Conservation (phyloP, 2,113 vertebrate species). For the Grammatotria lemairii region DNA sequence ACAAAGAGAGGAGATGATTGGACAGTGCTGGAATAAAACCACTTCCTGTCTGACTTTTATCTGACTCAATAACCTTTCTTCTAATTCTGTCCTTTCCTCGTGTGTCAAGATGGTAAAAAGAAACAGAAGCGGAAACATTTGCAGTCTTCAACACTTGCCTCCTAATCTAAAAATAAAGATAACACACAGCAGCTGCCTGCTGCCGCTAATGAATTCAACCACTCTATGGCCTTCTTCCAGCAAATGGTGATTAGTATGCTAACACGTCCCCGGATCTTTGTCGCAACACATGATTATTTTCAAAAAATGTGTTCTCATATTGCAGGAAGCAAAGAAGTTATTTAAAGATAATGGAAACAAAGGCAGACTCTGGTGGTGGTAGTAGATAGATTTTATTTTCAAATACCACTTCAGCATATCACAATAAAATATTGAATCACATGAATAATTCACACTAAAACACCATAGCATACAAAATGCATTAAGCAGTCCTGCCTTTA, state of each 20-base stretch:
- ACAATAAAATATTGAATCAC: conserved; percentile 67
- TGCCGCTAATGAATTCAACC: conserved; percentile 26
- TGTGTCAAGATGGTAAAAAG: not conserved
- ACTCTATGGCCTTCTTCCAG: not conserved
- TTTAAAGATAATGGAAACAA: conserved; percentile 3
- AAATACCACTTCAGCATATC: conserved; percentile 46
- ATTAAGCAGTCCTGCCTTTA: conserved; percentile 28
- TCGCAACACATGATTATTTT: not conserved
- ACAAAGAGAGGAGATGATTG: conserved; percentile 23
- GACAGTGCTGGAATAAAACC: conserved; percentile 64
- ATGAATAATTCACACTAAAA: conserved; percentile 59
- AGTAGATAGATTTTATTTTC: conserved; percentile 41
- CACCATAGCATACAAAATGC: conserved; percentile 55
- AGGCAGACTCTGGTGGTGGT: not conserved
- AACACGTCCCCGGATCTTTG: conserved; percentile 3
- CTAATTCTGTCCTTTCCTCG: not conserved
- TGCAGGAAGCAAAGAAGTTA: not conserved
- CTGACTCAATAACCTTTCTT: not conserved
- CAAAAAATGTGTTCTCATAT: not conserved
- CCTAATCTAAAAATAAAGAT: conserved; percentile 26
- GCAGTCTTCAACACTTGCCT: not conserved
- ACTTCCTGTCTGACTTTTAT: conserved; percentile 60
- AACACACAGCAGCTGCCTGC: conserved; percentile 11
- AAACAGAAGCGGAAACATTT: not conserved
- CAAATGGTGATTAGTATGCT: conserved; percentile 34